Evolutionary conservation across 2,797 vertebrate species (phyloP).

Genomic region (Neomorphus geoffroyi): DNA sequence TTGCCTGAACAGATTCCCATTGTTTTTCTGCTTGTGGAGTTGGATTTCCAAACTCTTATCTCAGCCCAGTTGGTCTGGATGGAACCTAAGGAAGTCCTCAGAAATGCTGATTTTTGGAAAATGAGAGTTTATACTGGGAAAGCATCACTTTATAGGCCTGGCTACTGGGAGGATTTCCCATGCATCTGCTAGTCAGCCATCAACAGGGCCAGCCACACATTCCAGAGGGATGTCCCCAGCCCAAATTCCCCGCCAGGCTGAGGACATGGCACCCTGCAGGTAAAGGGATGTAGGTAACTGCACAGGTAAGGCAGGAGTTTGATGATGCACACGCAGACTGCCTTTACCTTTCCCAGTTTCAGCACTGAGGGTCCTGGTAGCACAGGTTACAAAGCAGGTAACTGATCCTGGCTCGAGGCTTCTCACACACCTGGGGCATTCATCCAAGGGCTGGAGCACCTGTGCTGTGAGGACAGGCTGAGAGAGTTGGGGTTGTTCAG

Average conservation of each 20-base stretch:
- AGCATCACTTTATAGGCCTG: background rate
- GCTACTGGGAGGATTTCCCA: background rate
- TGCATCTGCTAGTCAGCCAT: background rate
- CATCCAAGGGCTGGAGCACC: too few species aligned
- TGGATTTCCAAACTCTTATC: background rate
- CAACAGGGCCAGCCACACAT: fast-evolving
- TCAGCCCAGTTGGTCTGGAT: background rate
- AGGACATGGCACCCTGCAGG: background rate
- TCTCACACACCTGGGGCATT: background rate
- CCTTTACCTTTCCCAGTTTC: background rate
- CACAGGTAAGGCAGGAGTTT: fast-evolving
- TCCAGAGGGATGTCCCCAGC: background rate
- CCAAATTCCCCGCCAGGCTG: background rate
- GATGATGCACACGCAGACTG: fast-evolving
- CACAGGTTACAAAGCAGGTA: fast-evolving
- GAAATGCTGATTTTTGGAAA: background rate
- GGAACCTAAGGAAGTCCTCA: background rate
- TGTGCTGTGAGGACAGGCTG: too few species aligned
- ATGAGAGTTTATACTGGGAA: background rate
- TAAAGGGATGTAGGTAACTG: fast-evolving
- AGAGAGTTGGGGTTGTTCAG: too few species aligned
- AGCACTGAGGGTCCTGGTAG: background rate
- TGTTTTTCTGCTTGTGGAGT: background rate
- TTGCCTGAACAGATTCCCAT: background rate
- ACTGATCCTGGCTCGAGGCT: fast-evolving